These are phyloP conservation scores for Anisognathus igniventris DNA, from an alignment of 2,797 vertebrate species.

Conservation along the genomic window DNA sequence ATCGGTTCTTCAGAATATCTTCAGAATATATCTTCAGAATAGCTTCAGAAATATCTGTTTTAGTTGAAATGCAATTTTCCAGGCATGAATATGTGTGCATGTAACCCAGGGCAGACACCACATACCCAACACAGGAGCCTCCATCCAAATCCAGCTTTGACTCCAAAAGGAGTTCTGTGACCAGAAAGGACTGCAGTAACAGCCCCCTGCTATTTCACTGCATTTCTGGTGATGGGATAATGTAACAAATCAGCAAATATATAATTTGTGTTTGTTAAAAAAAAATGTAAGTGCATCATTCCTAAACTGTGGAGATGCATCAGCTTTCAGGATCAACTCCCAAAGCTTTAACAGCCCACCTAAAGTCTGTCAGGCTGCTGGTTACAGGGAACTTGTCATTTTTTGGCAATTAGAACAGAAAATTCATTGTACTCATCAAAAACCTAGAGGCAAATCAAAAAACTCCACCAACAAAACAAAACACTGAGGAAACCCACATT, in stretches of 20 bases:
- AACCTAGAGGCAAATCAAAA: background rate
- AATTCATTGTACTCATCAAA: background rate
- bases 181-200: background rate
- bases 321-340: background rate
- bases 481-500: background rate
- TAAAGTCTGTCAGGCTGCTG: constrained; percentile 50
- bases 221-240: background rate
- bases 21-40: too few species aligned
- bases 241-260: background rate
- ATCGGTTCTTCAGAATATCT: too few species aligned
- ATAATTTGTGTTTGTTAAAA: background rate
- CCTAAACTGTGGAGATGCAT: background rate
- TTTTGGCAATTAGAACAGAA: constrained; percentile 39
- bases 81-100: accelerated
- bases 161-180: background rate
- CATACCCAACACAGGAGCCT: accelerated
- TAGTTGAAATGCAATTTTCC: background rate
- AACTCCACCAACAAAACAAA: background rate
- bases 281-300: background rate
- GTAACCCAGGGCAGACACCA: background rate
- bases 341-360: constrained; percentile 45
- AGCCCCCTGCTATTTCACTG: background rate
- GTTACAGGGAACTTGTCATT: background rate
- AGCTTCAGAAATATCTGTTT: background rate
- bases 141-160: background rate